Conservation (phyloP, 2,888 invertebrate species). For the Caenorhabditis sp. region DNA sequence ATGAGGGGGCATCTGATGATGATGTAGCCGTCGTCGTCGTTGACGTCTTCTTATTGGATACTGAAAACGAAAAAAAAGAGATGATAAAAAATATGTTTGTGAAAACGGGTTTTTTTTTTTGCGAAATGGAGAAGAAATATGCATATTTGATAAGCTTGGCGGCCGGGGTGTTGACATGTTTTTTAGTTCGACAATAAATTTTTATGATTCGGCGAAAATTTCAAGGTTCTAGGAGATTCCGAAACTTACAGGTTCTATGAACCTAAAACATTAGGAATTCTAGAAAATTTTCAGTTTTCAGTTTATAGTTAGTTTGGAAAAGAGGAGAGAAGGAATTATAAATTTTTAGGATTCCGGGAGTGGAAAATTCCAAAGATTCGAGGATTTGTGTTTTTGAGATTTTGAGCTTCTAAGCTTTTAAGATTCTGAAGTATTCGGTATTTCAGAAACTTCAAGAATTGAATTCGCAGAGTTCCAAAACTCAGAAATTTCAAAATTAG, state of each 20-base stretch:
- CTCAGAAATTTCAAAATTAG: no score
- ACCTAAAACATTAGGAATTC: neutral
- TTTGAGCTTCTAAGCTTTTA: no score
- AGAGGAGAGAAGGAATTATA: no score
- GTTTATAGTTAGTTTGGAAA: no score
- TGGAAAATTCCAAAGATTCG: no score
- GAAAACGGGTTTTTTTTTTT: slow-evolving; percentile 42
- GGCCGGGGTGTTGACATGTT: neutral
- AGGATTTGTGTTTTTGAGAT: no score
- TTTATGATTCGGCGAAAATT: neutral
- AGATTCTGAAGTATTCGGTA: no score
- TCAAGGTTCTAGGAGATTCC: neutral
- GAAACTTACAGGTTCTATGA: neutral
- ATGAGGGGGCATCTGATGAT: slow-evolving; percentile 22
- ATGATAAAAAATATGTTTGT: neutral
- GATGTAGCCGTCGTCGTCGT: no score
- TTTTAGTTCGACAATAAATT: neutral
- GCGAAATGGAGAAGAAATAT: slow-evolving; percentile 31
- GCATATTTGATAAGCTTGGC: slow-evolving; percentile 58
- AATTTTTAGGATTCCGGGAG: no score
- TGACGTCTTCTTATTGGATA: slow-evolving; percentile 52
- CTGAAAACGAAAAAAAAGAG: slow-evolving; percentile 15
- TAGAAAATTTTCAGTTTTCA: no score
- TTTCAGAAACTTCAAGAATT: no score
- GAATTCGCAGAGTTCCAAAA: no score